These are phyloP conservation scores for Bruchidius siliquastri DNA, from an alignment of 2,888 invertebrate genomes.

Conservation along the genomic window DNA sequence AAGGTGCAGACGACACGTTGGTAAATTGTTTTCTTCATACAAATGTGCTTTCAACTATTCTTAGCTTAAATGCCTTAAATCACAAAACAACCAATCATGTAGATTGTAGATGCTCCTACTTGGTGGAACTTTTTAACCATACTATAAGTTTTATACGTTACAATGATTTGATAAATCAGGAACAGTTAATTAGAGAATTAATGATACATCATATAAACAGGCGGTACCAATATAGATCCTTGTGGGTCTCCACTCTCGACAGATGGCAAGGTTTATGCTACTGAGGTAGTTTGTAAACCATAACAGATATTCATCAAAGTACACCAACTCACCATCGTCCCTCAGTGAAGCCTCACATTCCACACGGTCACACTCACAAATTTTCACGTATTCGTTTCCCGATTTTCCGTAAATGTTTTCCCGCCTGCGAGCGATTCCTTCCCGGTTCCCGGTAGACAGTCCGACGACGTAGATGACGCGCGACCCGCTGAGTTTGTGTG, in stretches of 20 bases:
- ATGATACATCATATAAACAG: not conserved
- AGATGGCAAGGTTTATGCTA: not conserved
- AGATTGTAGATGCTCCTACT: no score
- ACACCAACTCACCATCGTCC: not conserved
- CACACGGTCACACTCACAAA: not conserved
- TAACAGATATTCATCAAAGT: no score
- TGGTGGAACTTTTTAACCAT: no score
- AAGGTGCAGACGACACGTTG: no score
- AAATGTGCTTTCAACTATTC: no score
- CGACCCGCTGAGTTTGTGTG: not conserved
- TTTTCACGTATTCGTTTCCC: not conserved
- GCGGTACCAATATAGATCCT: not conserved
- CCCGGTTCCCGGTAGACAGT: not conserved
- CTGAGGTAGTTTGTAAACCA: no score
- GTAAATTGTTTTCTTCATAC: no score
- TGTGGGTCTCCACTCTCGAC: not conserved
- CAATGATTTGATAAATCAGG: no score
- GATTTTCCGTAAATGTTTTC: not conserved
- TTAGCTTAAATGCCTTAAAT: no score
- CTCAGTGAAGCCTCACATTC: not conserved
- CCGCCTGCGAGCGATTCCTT: not conserved
- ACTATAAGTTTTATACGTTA: no score
- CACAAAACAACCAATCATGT: no score
- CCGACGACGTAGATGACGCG: not conserved
- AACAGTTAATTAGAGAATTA: no score